Percentiles rank a stretch among this genome's conserved stretches.
Conservation (phyloP, 2,888 invertebrate species). For the Sisyra terminalis region DNA sequence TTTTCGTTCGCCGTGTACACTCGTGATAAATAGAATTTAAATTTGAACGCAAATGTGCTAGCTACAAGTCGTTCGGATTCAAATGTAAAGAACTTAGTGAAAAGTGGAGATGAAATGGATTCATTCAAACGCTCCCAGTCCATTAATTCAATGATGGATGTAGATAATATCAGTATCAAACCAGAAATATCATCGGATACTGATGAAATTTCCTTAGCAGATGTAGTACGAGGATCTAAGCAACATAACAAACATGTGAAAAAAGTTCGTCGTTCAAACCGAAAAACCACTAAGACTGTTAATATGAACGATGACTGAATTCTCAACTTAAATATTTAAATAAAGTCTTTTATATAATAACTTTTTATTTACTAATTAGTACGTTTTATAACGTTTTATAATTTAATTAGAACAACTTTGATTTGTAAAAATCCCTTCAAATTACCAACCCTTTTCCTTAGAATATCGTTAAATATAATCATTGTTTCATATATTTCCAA, state of each 20-base stretch:
- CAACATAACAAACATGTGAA: background rate
- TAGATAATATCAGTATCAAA: background rate
- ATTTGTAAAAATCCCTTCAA: background rate
- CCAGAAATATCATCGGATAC: constrained; percentile 2
- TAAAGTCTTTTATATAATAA: background rate
- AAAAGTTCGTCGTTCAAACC: background rate
- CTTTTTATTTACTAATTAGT: background rate
- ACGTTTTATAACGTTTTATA: background rate
- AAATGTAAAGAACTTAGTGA: background rate
- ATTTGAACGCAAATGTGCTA: constrained; percentile 3
- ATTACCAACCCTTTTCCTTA: background rate
- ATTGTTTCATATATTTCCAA: too few species aligned
- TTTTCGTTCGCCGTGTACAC: constrained; percentile 1
- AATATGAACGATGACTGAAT: background rate
- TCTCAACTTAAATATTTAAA: background rate
- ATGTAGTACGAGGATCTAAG: background rate
- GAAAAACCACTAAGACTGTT: constrained; percentile 1
- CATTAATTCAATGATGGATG: background rate
- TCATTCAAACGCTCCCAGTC: constrained; percentile 3
- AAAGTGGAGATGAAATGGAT: background rate
- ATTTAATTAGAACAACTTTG: background rate
- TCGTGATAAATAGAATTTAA: constrained; percentile 6
- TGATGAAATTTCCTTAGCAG: background rate
- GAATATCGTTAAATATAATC: too few species aligned
- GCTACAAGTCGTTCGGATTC: constrained; percentile 5